Conservation (phyloP, 2,113 vertebrate genomes). For the Romanogobio albipinnatus region DNA sequence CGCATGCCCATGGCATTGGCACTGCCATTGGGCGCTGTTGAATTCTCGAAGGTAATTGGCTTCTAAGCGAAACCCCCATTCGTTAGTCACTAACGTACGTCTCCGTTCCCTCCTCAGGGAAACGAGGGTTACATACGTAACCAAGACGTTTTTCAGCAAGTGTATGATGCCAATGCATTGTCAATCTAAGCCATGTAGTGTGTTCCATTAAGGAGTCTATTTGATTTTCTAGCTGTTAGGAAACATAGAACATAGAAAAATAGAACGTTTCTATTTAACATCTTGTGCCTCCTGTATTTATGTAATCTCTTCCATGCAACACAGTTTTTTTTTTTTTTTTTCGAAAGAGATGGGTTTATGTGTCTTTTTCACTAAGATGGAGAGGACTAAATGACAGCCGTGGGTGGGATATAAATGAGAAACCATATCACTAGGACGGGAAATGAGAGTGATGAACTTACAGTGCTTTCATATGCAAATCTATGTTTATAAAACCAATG, state of each 20-base stretch:
- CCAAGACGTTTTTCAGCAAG: neutral
- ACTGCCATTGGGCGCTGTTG: too few relatives aligned
- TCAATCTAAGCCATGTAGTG: neutral
- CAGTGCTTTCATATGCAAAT: neutral
- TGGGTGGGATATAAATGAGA: neutral
- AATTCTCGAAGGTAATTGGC: too few relatives aligned
- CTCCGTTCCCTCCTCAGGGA: too few relatives aligned
- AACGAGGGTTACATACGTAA: too few relatives aligned
- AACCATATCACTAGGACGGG: too few relatives aligned
- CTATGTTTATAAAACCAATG: neutral
- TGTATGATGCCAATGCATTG: too few relatives aligned
- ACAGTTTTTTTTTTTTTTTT: neutral
- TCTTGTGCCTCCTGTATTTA: neutral
- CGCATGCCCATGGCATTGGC: too few relatives aligned
- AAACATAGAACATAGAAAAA: neutral
- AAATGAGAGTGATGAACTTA: neutral
- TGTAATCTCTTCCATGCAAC: neutral
- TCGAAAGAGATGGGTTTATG: neutral
- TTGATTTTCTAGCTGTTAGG: neutral
- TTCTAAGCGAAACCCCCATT: too few relatives aligned
- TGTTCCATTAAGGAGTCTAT: neutral
- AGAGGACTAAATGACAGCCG: neutral
- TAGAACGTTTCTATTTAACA: neutral
- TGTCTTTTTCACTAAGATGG: neutral
- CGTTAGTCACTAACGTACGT: too few relatives aligned